phyloP scores from a whole-genome alignment of 1,140 invertebrate genomes.

The Drosophila lowei region DNA sequence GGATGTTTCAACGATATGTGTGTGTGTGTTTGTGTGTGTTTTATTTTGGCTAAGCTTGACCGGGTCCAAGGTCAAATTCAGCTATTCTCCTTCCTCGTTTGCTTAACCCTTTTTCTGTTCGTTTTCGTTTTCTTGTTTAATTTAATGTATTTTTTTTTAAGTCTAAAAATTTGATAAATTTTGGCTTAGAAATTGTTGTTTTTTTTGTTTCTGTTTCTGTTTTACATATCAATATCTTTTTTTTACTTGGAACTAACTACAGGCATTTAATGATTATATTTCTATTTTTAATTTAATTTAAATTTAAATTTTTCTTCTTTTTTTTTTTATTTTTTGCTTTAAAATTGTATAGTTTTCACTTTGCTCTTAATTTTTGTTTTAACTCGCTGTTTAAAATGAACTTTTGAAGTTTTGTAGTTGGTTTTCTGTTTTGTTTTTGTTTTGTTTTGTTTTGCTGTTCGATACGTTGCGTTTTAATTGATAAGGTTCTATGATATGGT shows the following conservation, averaged over 20 bases:
- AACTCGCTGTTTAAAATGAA: slow-evolving; percentile 62
- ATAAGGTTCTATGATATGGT: slow-evolving; percentile 41
- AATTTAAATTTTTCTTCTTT: slow-evolving; percentile 21
- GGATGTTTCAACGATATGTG: background rate
- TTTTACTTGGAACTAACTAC: slow-evolving; percentile 76
- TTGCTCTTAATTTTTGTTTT: slow-evolving; percentile 13
- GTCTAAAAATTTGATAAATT: slow-evolving; percentile 77
- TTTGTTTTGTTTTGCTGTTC: slow-evolving; percentile 38
- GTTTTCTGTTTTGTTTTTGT: slow-evolving; percentile 25
- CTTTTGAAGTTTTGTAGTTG: slow-evolving; percentile 72
- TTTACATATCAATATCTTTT: slow-evolving; percentile 6
- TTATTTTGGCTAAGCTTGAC: slow-evolving; percentile 22
- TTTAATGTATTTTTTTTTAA: slow-evolving; percentile 44
- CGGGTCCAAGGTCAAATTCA: slow-evolving; percentile 24
- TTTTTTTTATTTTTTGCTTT: slow-evolving; percentile 20
- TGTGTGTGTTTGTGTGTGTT: slow-evolving; percentile 1
- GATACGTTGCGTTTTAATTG: slow-evolving; percentile 74
- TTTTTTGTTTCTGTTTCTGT: slow-evolving; percentile 4
- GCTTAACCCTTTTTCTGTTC: background rate
- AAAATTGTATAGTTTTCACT: slow-evolving; percentile 49
- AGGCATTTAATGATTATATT: slow-evolving; percentile 42
- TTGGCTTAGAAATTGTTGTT: slow-evolving; percentile 72
- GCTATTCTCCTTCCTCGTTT: slow-evolving; percentile 30
- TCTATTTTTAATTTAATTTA: slow-evolving; percentile 39
- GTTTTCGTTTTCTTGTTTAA: slow-evolving; percentile 23